Conservation (phyloP, 1,140 invertebrate genomes). For the Papilio xuthus region DNA sequence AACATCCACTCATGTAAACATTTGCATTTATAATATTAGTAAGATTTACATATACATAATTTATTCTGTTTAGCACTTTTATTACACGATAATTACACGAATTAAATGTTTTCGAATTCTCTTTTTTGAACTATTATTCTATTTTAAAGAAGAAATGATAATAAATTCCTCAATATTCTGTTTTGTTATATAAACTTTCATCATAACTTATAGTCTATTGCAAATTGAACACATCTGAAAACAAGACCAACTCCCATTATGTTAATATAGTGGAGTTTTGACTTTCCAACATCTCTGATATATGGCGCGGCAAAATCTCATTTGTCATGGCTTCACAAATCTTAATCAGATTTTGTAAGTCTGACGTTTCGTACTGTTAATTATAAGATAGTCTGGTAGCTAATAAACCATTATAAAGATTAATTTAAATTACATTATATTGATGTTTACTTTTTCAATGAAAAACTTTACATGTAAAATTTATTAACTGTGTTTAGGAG, state of each 20-base stretch:
- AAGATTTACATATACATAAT: too few species aligned
- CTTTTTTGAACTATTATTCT: too few species aligned
- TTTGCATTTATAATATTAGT: too few species aligned
- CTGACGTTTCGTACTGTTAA: background rate
- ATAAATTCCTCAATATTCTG: background rate
- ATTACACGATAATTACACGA: too few species aligned
- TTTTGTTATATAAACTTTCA: background rate
- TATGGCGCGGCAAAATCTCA: background rate
- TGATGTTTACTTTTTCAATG: background rate
- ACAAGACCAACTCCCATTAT: constrained; percentile 17
- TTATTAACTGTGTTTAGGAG: background rate
- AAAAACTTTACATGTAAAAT: too few species aligned
- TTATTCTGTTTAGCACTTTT: too few species aligned
- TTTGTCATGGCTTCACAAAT: background rate
- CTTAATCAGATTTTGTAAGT: background rate
- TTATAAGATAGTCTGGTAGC: background rate
- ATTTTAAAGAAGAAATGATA: background rate
- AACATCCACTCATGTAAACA: too few species aligned
- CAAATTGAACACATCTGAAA: constrained; percentile 6
- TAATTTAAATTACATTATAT: background rate
- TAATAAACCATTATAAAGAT: background rate
- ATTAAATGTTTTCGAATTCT: too few species aligned
- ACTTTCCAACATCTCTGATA: background rate
- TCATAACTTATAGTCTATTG: constrained; percentile 7
- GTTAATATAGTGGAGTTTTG: constrained; percentile 13